Conservation (phyloP, 2,888 invertebrate genomes). For the Aphodius sticticus region DNA sequence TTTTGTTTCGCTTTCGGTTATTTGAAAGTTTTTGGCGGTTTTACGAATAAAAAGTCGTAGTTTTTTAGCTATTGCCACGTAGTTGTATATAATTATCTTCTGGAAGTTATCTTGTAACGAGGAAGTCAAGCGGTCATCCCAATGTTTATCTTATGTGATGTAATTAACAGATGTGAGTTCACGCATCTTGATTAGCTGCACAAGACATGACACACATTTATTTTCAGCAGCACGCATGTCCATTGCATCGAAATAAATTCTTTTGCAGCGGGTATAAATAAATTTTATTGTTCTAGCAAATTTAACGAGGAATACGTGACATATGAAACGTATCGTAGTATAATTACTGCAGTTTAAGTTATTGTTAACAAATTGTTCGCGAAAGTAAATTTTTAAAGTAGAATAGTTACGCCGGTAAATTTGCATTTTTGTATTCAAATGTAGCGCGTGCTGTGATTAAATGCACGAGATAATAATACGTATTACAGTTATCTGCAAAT, state of each 20-base stretch:
- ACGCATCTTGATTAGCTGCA: constrained; percentile 5
- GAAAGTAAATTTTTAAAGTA: too few relatives aligned
- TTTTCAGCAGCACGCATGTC: constrained; percentile 8
- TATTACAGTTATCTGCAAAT: background rate
- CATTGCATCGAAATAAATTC: constrained; percentile 7
- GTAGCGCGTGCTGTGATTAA: background rate
- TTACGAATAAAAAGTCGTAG: background rate
- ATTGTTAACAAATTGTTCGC: too few relatives aligned
- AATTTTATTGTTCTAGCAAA: constrained; percentile 6
- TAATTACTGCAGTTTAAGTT: background rate
- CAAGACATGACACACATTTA: constrained; percentile 22
- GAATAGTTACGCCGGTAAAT: background rate
- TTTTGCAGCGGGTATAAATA: constrained; percentile 1
- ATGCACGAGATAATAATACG: background rate
- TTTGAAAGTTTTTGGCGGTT: background rate
- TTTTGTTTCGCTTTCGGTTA: background rate
- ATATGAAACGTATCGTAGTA: background rate
- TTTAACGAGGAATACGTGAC: background rate
- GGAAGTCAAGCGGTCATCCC: constrained; percentile 28
- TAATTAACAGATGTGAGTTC: constrained; percentile 31
- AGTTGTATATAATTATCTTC: background rate
- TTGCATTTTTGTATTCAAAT: background rate
- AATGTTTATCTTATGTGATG: constrained; percentile 35
- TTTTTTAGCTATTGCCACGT: constrained; percentile 8
- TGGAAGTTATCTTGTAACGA: constrained; percentile 10